Evolutionary conservation across 2,113 vertebrate species (phyloP), one percentile per base, ranked within the genome.

Genomic region (Planiliza haematocheilus): DNA sequence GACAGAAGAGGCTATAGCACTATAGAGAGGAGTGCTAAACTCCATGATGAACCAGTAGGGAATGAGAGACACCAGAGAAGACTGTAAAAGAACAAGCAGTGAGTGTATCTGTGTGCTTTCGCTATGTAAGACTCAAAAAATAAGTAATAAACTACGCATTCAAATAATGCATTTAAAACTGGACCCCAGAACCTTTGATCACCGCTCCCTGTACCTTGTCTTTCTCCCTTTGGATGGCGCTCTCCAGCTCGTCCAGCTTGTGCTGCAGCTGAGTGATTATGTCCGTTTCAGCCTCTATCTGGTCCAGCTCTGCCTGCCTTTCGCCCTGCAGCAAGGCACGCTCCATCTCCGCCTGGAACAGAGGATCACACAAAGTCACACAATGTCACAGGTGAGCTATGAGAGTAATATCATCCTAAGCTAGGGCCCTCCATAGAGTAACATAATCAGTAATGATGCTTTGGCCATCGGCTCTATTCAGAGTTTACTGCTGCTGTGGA

Each of bases 311-410:
- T 0, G 96, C 93, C 78, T 97, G 95, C 65, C 91, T 91, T 89
- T 99, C 97, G 0, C 97, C 97, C 88, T 98, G 96, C 75, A 99
- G 94, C 81, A 99, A 85, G 0, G 97, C 97, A 7, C 92, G 91
- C 82, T 99, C 97, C 96, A 99, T 96, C 90, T 99, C 97, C 0
- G 96, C 97, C 97, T 99, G 92, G 2, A 71, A 17, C 18, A 74
- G 38, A 0, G 0, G 5, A 59, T 7, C 2, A 46, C 49, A 38
- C 24, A 11, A 21, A 61, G 38, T 8, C 50, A 58, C 1, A 61
- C 34, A 68, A 3, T 42, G 43, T 16, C 24, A 66, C 62, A 64
- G 10, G 14, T 2, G 8, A 53, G 21, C 38, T 13, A 1, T 0
- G 6, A 24, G 11, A 7, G 8, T 0, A 57, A 18, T 1, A 34